Percentiles rank a stretch among this genome's conserved stretches.
These are phyloP conservation scores for Papilio protenor DNA, from an alignment of 2,888 invertebrate species.

Conservation along the genomic window DNA sequence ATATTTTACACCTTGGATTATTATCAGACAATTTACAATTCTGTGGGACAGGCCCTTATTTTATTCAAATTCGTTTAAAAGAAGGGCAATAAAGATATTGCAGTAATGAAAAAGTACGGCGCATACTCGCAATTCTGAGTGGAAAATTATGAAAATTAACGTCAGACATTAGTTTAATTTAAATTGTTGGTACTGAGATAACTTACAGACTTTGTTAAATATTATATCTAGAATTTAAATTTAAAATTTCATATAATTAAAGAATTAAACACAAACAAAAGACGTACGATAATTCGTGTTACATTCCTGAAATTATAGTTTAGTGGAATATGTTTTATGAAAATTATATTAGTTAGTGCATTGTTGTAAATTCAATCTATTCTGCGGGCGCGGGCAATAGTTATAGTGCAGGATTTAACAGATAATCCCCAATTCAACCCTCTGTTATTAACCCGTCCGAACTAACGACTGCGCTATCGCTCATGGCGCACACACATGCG, in stretches of 20 bases:
- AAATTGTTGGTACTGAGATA: conserved; percentile 9
- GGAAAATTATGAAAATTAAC: conserved; percentile 24
- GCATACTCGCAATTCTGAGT: conserved; percentile 12
- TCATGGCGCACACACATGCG: conserved; percentile 82
- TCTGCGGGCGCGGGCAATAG: conserved; percentile 52
- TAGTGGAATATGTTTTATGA: not conserved
- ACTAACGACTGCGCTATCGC: conserved; percentile 82
- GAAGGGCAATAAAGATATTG: conserved; percentile 34
- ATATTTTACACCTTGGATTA: no score
- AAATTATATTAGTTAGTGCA: not conserved
- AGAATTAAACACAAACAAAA: not conserved
- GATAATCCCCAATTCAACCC: conserved; percentile 76
- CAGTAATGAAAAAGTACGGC: conserved; percentile 29
- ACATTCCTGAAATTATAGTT: not conserved
- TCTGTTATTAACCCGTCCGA: conserved; percentile 81
- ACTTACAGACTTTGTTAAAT: conserved; percentile 2
- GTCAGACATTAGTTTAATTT: conserved; percentile 12
- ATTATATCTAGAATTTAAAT: not conserved
- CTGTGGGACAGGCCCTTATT: no score
- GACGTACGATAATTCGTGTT: not conserved
- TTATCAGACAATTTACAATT: no score
- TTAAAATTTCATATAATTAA: not conserved
- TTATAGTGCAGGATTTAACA: conserved; percentile 63
- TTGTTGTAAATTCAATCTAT: conserved; percentile 38
- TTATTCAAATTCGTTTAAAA: conserved; percentile 39